These are phyloP conservation scores for Solenodon paradoxus DNA, from an alignment of 2,113 vertebrate species.

Conservation along the genomic window DNA sequence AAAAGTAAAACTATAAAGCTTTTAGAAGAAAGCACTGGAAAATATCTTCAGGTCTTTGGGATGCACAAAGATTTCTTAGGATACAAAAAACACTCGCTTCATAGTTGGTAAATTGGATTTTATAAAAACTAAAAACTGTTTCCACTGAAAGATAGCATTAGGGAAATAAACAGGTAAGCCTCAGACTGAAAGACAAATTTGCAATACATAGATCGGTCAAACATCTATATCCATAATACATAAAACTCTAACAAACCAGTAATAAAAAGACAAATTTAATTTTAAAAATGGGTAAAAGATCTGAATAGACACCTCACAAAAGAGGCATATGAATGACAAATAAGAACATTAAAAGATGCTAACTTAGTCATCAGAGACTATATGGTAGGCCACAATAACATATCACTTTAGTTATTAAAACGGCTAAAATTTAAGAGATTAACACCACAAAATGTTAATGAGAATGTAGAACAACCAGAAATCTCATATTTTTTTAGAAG, in stretches of 20 bases:
- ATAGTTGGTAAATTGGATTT: background rate
- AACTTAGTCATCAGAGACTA: background rate
- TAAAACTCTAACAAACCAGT: background rate
- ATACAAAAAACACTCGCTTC: background rate
- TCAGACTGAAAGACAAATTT: background rate
- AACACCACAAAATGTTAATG: background rate
- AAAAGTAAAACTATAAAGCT: background rate
- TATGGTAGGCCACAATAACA: background rate
- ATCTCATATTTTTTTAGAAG: background rate
- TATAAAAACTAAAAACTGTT: background rate
- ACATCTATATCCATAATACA: background rate
- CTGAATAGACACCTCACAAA: background rate
- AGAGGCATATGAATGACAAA: background rate
- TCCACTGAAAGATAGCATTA: background rate
- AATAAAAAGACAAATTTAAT: background rate
- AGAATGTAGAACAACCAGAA: background rate
- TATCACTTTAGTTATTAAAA: background rate
- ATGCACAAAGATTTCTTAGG: background rate
- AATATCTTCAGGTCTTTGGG: background rate
- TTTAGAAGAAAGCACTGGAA: background rate
- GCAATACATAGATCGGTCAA: background rate
- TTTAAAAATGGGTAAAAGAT: background rate
- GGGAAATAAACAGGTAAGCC: background rate
- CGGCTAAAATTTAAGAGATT: background rate
- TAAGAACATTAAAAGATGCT: background rate